phyloP scores from a whole-genome alignment of 2,888 invertebrate species.

The Heliconius cydno region DNA sequence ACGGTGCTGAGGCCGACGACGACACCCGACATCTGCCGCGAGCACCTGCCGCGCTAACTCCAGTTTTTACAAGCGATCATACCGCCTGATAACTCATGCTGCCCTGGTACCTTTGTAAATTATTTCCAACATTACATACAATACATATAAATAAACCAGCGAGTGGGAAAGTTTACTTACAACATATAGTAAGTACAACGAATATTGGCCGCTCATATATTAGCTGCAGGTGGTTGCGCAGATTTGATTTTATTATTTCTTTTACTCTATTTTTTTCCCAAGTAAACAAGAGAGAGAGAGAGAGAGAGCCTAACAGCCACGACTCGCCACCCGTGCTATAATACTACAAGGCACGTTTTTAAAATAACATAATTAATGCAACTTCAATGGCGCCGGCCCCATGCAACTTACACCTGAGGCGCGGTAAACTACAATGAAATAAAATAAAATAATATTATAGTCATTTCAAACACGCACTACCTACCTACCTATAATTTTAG shows the following conservation, averaged over 20 bases:
- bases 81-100: conserved; percentile 53
- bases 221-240: too few relatives aligned
- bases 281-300: too few relatives aligned
- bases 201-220: background rate
- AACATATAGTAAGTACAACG: background rate
- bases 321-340: conserved; percentile 40
- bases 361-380: conserved; percentile 61
- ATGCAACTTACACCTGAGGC: conserved; percentile 68
- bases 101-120: conserved; percentile 53
- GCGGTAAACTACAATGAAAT: conserved; percentile 46
- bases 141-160: conserved; percentile 53
- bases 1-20: conserved; percentile 53
- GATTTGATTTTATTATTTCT: too few relatives aligned
- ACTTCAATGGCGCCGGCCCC: conserved; percentile 55
- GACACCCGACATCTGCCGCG: conserved; percentile 61
- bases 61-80: conserved; percentile 61
- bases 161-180: background rate
- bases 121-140: conserved; percentile 50
- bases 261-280: too few relatives aligned
- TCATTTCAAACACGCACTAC: conserved; percentile 51
- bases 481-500: conserved; percentile 58
- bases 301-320: conserved; percentile 39
- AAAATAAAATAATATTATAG: conserved; percentile 43
- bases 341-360: conserved; percentile 45
- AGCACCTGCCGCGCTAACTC: conserved; percentile 63